Percentiles rank a stretch among this genome's conserved stretches.
phyloP scores from a whole-genome alignment of 2,113 vertebrate genomes.

The Nansenia antarctica region DNA sequence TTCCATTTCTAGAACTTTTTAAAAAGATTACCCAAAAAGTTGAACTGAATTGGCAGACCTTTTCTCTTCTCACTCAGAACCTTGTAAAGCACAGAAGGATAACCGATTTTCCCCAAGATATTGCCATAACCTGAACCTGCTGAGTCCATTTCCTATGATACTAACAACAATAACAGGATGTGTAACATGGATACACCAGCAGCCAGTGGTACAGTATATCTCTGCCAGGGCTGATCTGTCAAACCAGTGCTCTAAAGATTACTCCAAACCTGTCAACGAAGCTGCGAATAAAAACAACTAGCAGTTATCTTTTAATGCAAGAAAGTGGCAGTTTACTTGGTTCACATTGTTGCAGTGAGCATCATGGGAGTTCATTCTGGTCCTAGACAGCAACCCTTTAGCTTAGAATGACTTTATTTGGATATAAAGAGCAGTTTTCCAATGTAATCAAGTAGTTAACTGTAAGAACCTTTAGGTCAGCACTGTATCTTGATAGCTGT shows the following conservation, averaged over 20 bases:
- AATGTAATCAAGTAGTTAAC: too few relatives aligned
- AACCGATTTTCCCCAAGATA: conserved; percentile 37
- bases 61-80: conserved; percentile 86
- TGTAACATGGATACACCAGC: conserved; percentile 56
- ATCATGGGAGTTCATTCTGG: too few relatives aligned
- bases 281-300: conserved; percentile 14
- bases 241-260: conserved; percentile 3
- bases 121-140: conserved; percentile 7
- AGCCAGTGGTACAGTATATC: conserved; percentile 42
- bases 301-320: background rate
- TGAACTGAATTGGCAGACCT: conserved; percentile 54
- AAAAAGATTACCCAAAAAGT: conserved; percentile 35
- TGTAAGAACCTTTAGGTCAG: too few relatives aligned
- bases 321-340: too few relatives aligned
- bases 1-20: conserved; percentile 29
- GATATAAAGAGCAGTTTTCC: too few relatives aligned
- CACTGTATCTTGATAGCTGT: too few relatives aligned
- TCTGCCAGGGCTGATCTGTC: conserved; percentile 44
- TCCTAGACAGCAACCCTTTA: too few relatives aligned
- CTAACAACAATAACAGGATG: conserved; percentile 63
- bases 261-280: conserved; percentile 56
- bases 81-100: conserved; percentile 39
- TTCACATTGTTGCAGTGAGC: too few relatives aligned
- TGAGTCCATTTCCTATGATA: conserved; percentile 45
- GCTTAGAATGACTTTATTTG: too few relatives aligned